A percentile compares a stretch with the other conserved stretches of the same genome.
phyloP scores from a whole-genome alignment of 2,888 invertebrate genomes.

The Campopleginae sp. region DNA sequence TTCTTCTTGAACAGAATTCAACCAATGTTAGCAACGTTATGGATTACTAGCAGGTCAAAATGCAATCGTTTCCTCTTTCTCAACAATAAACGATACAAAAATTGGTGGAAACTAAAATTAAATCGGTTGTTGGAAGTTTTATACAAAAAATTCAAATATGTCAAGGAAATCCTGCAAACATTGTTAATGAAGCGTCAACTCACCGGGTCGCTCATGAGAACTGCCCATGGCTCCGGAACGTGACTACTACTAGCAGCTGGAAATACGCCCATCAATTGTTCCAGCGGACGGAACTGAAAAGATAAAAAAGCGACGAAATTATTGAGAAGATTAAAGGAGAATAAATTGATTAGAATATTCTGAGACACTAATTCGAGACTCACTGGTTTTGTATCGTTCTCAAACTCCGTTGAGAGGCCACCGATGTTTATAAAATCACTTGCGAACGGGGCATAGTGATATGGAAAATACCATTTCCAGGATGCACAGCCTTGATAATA shows the following conservation, averaged over 20 bases:
- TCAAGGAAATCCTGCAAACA: neutral
- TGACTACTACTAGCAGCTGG: slow-evolving; percentile 98
- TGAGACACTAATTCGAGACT: slow-evolving; percentile 78
- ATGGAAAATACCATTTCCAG: slow-evolving; percentile 99
- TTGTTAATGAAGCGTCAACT: slow-evolving; percentile 76
- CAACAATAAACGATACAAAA: neutral
- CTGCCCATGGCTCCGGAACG: slow-evolving; percentile 96
- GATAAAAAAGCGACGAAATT: slow-evolving; percentile 13
- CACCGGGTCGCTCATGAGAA: slow-evolving; percentile 96
- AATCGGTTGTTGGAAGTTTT: neutral
- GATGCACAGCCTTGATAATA: slow-evolving; percentile 99
- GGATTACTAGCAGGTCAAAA: neutral
- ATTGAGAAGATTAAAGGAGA: neutral
- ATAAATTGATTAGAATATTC: slow-evolving; percentile 22
- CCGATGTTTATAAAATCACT: slow-evolving; percentile 98
- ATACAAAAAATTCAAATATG: neutral
- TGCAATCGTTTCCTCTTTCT: neutral
- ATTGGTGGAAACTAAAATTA: neutral
- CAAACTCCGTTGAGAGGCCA: slow-evolving; percentile 94
- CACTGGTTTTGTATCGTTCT: slow-evolving; percentile 94
- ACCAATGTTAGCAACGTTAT: neutral
- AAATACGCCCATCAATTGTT: slow-evolving; percentile 99
- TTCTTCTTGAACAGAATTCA: neutral
- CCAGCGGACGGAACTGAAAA: slow-evolving; percentile 95
- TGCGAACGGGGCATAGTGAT: slow-evolving; percentile 99